phyloP scores from a whole-genome alignment of 2,113 vertebrate species.

The Rhinolophus ferrumequinum region DNA sequence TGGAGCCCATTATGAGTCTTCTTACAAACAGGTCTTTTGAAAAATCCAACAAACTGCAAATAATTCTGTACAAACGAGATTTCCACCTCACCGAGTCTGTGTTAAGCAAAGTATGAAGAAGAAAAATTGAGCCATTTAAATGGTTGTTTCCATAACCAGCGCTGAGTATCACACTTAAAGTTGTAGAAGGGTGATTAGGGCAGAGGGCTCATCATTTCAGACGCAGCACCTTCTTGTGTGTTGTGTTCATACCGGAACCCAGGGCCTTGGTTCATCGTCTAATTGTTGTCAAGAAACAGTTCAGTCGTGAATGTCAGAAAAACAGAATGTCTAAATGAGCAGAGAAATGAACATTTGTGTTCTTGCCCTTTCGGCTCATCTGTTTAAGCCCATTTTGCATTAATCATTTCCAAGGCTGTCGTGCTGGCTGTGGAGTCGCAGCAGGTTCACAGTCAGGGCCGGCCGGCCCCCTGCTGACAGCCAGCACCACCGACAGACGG shows the following conservation, averaged over 20 bases:
- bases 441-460: not conserved
- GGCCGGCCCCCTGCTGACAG: not conserved
- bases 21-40: not conserved
- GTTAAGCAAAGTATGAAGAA: slow-evolving; percentile 52
- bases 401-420: not conserved
- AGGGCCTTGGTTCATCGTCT: not conserved
- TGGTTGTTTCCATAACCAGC: not conserved
- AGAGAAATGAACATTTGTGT: not conserved
- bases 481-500: not conserved
- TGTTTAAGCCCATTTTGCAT: not conserved
- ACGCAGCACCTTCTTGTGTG: fast-evolving
- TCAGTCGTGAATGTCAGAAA: not conserved
- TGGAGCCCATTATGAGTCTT: not conserved
- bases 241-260: not conserved
- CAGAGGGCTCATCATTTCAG: not conserved
- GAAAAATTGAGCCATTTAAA: slow-evolving; percentile 52
- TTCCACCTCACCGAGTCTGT: slow-evolving; percentile 42
- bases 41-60: slow-evolving; percentile 53
- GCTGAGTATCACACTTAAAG: not conserved
- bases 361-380: not conserved
- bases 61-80: slow-evolving; percentile 62
- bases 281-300: not conserved
- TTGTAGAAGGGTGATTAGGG: not conserved
- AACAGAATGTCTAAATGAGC: not conserved
- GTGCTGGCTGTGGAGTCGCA: not conserved